Conservation (phyloP, 1,140 invertebrate species). For the Potamilus streckersoni region DNA sequence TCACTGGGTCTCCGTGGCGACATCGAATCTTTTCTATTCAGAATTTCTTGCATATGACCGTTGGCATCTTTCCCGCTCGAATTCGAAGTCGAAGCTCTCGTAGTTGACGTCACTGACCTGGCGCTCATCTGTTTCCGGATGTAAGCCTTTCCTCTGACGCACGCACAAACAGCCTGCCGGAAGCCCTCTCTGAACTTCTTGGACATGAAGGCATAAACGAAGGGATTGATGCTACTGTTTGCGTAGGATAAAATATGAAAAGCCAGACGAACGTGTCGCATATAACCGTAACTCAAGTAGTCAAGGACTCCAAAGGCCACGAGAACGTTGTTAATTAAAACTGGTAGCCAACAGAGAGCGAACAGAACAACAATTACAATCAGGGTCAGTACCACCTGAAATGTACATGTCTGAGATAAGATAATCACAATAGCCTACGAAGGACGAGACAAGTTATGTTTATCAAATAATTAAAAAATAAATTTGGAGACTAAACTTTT, state of each 20-base stretch:
- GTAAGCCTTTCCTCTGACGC: slow-evolving; percentile 47
- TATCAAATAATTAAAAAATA: background rate
- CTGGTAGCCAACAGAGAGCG: slow-evolving; percentile 70
- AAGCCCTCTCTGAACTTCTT: slow-evolving; percentile 80
- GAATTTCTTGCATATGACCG: background rate
- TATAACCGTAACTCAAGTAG: slow-evolving; percentile 67
- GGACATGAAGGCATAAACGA: slow-evolving; percentile 85
- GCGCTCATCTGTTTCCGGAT: slow-evolving; percentile 18
- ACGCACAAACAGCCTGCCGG: slow-evolving; percentile 66
- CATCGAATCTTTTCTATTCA: slow-evolving; percentile 1
- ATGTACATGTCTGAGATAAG: background rate
- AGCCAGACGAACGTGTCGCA: slow-evolving; percentile 74
- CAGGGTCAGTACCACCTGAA: background rate
- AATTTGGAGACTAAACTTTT: background rate
- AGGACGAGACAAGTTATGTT: background rate
- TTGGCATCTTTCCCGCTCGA: background rate
- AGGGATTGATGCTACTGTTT: slow-evolving; percentile 80
- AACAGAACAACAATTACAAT: slow-evolving; percentile 59
- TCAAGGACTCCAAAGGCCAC: slow-evolving; percentile 73
- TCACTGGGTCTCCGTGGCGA: slow-evolving; percentile 3
- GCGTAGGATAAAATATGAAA: slow-evolving; percentile 73
- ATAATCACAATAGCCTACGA: background rate
- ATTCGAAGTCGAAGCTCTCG: slow-evolving; percentile 21
- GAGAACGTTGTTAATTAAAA: slow-evolving; percentile 57
- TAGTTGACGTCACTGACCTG: slow-evolving; percentile 28